Percentiles rank a stretch among this genome's conserved stretches.
Evolutionary conservation across 2,888 invertebrate genomes (phyloP).

Genomic region (Deilephila elpenor): DNA sequence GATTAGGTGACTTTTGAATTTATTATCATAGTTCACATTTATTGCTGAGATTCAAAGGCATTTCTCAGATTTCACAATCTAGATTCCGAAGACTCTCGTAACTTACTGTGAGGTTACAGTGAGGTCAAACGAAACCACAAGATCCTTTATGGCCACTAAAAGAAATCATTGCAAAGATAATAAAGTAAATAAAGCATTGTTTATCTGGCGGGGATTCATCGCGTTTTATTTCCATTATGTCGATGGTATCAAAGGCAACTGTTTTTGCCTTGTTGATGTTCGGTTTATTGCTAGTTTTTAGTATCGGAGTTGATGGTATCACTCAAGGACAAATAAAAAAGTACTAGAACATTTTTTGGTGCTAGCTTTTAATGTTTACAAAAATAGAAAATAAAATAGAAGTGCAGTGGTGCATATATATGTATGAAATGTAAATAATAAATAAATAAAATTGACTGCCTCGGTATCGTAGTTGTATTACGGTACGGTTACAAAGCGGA

Average conservation of each 20-base stretch:
- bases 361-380: too few relatives aligned
- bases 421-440: too few relatives aligned
- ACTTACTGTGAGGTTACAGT: neutral
- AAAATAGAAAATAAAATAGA: too few relatives aligned
- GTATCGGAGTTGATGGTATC: neutral
- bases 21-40: neutral
- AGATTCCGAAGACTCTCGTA: slow-evolving; percentile 4
- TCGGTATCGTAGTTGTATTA: too few relatives aligned
- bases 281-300: slow-evolving; percentile 11
- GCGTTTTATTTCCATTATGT: slow-evolving; percentile 22
- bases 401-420: too few relatives aligned
- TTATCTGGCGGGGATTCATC: slow-evolving; percentile 8
- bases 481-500: too few relatives aligned
- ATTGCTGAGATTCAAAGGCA: neutral
- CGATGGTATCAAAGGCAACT: slow-evolving; percentile 1
- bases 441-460: too few relatives aligned
- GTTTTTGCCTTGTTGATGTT: slow-evolving; percentile 7
- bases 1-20: neutral
- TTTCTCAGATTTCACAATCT: slow-evolving; percentile 9
- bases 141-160: slow-evolving; percentile 11
- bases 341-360: too few relatives aligned
- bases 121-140: neutral
- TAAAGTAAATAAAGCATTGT: slow-evolving; percentile 13
- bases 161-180: slow-evolving; percentile 25
- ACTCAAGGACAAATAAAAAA: neutral